Base-by-base conservation (phyloP, 1,140 invertebrate species). In the Hesperophylax magnus region DNA sequence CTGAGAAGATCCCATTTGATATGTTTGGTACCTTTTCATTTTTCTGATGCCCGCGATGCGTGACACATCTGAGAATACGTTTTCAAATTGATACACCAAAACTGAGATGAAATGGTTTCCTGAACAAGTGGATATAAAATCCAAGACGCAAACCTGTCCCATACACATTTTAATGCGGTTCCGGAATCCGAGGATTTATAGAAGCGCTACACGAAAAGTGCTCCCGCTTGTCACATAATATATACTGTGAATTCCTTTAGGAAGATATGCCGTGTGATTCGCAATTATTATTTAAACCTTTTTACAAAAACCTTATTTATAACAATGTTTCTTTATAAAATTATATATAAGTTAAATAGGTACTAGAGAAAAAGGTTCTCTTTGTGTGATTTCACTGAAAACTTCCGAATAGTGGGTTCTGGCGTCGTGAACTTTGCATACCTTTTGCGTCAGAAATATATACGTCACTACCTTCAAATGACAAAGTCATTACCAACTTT, bases 91-190 rank as follows among this genome's bases (percentile, higher is more conserved):
- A 61, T 22, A 24, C 24, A 22, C 18, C 58, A 20, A 61, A 61
- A 24, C 58, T 61, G 58, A 67, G 63, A 67, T 67, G 63, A 34
- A 67, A 67, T 67, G 63, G 63, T 67, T 67, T 67, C 63, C 63
- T 67, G 63, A 27, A 27, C 14, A 31, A 34, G 24, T 27, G 63
- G 63, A 67, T 34, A 34, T 67, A 67, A 27, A 67, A 31, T 22
- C 31, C 22, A 31, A 67, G 63, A 67, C 63, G 11, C 22, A 34
- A 34, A 31, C 63, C 22, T 67, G 27, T 34, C 63, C 31, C 17
- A 22, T 61, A 34, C 31, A 67, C 22, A 67, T 67, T 67, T 67
- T 67, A 67, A 67, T 67, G 63, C 63, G 63, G 63, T 67, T 67
- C 63, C 31, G 63, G 22, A 31, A 67, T 34, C 27, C 31, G n/a